A percentile compares a stretch with the other conserved stretches of the same genome.
Conservation (phyloP, 1,140 invertebrate species). For the Helicoverpa zea region DNA sequence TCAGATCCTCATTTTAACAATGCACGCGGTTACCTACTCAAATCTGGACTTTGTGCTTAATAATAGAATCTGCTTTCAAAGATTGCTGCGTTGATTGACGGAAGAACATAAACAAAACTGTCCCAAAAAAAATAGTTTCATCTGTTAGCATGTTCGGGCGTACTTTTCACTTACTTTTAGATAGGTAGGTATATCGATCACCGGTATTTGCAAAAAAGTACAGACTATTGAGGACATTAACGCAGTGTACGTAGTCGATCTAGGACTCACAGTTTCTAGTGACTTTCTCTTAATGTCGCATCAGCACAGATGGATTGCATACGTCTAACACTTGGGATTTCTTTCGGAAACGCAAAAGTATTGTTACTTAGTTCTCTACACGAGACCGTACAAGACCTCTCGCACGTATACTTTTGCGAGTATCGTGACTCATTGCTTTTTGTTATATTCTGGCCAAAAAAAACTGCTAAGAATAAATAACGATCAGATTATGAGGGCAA, state of each 20-base stretch:
- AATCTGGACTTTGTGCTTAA: too few species aligned
- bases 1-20: too few species aligned
- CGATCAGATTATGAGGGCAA: too few species aligned
- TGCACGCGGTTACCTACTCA: too few species aligned
- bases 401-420: conserved; percentile 22
- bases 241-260: conserved; percentile 28
- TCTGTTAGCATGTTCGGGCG: background rate
- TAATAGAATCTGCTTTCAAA: too few species aligned
- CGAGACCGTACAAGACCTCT: conserved; percentile 17
- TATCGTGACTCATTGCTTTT: background rate
- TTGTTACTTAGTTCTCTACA: background rate
- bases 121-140: too few species aligned
- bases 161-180: background rate
- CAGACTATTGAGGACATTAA: conserved; percentile 1
- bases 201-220: background rate
- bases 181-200: background rate
- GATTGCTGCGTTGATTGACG: too few species aligned
- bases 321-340: conserved; percentile 21
- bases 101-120: too few species aligned
- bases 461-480: too few species aligned
- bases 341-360: conserved; percentile 18
- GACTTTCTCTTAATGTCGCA: conserved; percentile 48
- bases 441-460: too few species aligned
- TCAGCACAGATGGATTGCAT: conserved; percentile 31
- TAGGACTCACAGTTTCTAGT: conserved; percentile 53